Evolutionary conservation across 2,113 vertebrate species (phyloP).

Genomic region (Motacilla alba): DNA sequence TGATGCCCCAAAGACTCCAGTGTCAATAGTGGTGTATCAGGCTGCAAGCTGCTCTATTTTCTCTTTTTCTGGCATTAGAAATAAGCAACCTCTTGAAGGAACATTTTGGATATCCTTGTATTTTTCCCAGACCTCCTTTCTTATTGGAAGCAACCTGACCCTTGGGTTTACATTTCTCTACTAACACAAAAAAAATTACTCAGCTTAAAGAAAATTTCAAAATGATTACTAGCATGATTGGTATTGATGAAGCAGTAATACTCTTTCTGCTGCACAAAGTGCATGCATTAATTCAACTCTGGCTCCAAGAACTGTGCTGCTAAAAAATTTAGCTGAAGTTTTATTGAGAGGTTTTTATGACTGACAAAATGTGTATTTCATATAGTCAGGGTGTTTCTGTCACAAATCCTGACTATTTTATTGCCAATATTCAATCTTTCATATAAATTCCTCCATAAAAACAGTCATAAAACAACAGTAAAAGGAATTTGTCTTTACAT

Average conservation of each 20-base stretch:
- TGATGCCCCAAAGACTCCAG: not conserved
- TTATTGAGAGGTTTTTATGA: constrained; percentile 48
- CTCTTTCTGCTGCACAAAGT: constrained; percentile 29
- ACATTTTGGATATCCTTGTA: not conserved
- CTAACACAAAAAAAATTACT: not conserved
- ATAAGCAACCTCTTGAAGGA: not conserved
- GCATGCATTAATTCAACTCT: not conserved
- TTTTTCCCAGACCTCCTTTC: not conserved
- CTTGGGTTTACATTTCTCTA: not conserved
- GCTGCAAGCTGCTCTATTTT: not conserved
- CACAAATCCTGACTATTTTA: constrained; percentile 29
- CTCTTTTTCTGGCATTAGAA: not conserved
- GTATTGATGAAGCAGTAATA: constrained; percentile 23
- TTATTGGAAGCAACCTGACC: not conserved
- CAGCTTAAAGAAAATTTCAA: constrained; percentile 1
- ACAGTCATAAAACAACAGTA: constrained; percentile 26
- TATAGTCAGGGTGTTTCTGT: not conserved
- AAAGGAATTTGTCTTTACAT: constrained; percentile 26
- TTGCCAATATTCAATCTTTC: constrained; percentile 35
- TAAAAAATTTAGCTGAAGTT: constrained; percentile 31
- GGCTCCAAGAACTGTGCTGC: not conserved
- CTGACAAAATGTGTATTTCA: constrained; percentile 34
- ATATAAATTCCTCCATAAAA: constrained; percentile 52
- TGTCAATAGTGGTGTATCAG: not conserved
- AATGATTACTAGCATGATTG: not conserved